Evolutionary conservation across 1,140 invertebrate genomes (phyloP).

Genomic region (Drosophila tristis): DNA sequence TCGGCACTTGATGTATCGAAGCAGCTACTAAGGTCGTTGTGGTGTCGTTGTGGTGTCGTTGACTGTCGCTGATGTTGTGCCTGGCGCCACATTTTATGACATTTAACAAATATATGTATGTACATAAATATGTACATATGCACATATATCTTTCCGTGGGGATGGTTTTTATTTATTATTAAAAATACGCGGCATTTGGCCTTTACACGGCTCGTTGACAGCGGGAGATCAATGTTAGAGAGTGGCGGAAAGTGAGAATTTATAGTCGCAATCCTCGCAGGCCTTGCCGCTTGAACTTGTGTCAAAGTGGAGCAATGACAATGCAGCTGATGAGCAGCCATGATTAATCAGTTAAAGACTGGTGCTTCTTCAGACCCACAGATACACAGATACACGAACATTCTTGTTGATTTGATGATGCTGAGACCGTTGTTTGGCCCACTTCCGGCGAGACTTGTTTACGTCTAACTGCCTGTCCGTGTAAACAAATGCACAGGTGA

Average conservation of each 20-base stretch:
- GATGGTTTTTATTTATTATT: slow-evolving; percentile 52
- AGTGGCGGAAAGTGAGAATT: slow-evolving; percentile 49
- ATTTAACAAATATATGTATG: slow-evolving; percentile 38
- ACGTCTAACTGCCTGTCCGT: slow-evolving; percentile 69
- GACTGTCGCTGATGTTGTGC: slow-evolving; percentile 56
- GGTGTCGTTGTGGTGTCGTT: slow-evolving; percentile 63
- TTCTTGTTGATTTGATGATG: slow-evolving; percentile 1
- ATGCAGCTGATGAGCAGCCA: slow-evolving; percentile 2
- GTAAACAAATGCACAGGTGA: slow-evolving; percentile 76
- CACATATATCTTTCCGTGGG: slow-evolving; percentile 5
- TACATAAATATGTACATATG: slow-evolving; percentile 21
- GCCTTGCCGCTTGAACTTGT: slow-evolving; percentile 79
- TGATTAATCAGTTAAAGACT: slow-evolving; percentile 14
- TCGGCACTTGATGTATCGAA: background rate
- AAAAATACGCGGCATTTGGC: slow-evolving; percentile 73
- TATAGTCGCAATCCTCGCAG: slow-evolving; percentile 38
- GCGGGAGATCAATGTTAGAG: slow-evolving; percentile 67
- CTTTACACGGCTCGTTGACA: slow-evolving; percentile 75
- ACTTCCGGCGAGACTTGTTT: slow-evolving; percentile 76
- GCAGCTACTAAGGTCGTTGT: slow-evolving; percentile 46
- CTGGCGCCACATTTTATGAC: slow-evolving; percentile 73
- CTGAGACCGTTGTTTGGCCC: slow-evolving; percentile 44
- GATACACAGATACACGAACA: background rate
- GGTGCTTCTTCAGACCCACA: background rate
- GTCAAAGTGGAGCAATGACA: slow-evolving; percentile 75